phyloP scores from a whole-genome alignment of 2,888 invertebrate species.

The Cylloceria caligata region DNA sequence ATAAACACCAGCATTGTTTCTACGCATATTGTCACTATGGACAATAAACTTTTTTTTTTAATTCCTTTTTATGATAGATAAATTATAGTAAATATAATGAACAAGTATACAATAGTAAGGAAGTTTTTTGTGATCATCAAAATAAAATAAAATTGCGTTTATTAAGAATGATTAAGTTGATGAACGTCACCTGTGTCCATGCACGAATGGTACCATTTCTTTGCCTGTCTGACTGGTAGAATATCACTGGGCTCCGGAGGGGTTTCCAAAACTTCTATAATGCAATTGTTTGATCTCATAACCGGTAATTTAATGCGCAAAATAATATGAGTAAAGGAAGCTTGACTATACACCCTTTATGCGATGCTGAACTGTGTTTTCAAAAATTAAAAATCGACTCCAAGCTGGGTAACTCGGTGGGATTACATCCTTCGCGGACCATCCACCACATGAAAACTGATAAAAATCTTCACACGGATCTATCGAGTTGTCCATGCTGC shows the following conservation, averaged over 20 bases:
- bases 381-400: constrained; percentile 67
- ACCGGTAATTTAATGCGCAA: too few species aligned
- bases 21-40: too few species aligned
- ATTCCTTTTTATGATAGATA: too few species aligned
- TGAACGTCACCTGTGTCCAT: constrained; percentile 70
- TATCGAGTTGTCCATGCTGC: constrained; percentile 69
- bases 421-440: constrained; percentile 65
- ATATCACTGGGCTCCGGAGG: constrained; percentile 64
- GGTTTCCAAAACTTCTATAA: constrained; percentile 65
- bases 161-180: not conserved
- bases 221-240: constrained; percentile 70
- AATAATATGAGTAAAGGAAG: not conserved
- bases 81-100: too few species aligned
- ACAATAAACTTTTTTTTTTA: too few species aligned
- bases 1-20: too few species aligned
- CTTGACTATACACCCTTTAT: constrained; percentile 51
- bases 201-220: constrained; percentile 73
- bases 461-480: constrained; percentile 76
- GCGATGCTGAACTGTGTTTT: constrained; percentile 52
- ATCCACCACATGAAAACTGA: constrained; percentile 74
- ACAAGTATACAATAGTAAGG: not conserved
- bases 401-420: constrained; percentile 68
- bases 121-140: not conserved
- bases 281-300: not conserved
- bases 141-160: not conserved